Evolutionary conservation across 1,140 invertebrate species (phyloP).

Genomic region (Drosophila burlai): DNA sequence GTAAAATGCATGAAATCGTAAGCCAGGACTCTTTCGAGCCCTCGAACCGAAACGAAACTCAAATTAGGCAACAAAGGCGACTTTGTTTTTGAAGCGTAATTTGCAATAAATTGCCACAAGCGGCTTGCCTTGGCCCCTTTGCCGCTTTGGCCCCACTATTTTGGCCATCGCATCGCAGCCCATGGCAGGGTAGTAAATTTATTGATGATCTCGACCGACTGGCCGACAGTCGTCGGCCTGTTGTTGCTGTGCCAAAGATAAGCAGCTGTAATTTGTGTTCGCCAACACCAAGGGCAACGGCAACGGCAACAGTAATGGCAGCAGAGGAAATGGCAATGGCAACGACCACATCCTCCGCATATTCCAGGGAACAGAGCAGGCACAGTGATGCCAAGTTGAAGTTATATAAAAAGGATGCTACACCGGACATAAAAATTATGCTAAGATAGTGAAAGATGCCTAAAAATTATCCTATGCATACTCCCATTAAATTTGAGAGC

Average conservation of each 20-base stretch:
- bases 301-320: slow-evolving; percentile 10
- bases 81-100: slow-evolving; percentile 81
- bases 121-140: slow-evolving; percentile 42
- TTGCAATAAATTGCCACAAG: slow-evolving; percentile 80
- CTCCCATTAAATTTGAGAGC: not conserved
- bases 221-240: slow-evolving; percentile 42
- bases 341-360: slow-evolving; percentile 18
- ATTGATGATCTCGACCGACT: slow-evolving; percentile 77
- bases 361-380: slow-evolving; percentile 11
- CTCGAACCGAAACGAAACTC: slow-evolving; percentile 48
- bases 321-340: slow-evolving; percentile 13
- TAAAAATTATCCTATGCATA: too few species aligned
- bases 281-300: slow-evolving; percentile 72
- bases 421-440: not conserved
- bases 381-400: slow-evolving; percentile 33
- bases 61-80: slow-evolving; percentile 73
- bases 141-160: slow-evolving; percentile 49
- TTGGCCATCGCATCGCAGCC: slow-evolving; percentile 56
- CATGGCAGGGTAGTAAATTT: slow-evolving; percentile 66
- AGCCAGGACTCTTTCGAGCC: slow-evolving; percentile 16
- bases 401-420: not conserved
- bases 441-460: not conserved
- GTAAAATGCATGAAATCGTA: slow-evolving; percentile 71
- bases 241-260: slow-evolving; percentile 75
- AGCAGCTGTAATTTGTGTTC: slow-evolving; percentile 81